Conservation (phyloP, 2,797 vertebrate species). For the Falco concolor region DNA sequence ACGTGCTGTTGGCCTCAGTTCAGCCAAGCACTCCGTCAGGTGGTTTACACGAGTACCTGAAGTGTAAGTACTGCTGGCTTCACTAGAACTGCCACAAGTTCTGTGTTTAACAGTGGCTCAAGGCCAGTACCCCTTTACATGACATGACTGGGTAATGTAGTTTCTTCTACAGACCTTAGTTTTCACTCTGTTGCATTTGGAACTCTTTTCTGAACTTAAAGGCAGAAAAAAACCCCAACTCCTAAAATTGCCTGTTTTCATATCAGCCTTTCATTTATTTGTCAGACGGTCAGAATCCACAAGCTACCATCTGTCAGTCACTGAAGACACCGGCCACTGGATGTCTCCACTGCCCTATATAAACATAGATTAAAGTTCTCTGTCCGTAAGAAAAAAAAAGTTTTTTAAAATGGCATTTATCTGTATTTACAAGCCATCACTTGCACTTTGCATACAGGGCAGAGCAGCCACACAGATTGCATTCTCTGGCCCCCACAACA, state of each 20-base stretch:
- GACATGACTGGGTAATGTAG: neutral
- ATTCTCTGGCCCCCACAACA: neutral
- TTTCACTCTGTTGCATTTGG: neutral
- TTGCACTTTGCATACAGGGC: neutral
- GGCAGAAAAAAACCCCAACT: accelerated
- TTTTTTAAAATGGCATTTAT: neutral
- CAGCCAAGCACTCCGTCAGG: neutral
- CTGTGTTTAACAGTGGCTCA: neutral
- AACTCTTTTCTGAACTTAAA: neutral
- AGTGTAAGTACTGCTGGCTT: neutral
- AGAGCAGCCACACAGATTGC: neutral
- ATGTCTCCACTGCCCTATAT: slow-evolving; percentile 32
- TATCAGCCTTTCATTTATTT: neutral
- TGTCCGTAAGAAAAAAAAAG: too few species aligned
- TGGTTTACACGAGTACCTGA: neutral
- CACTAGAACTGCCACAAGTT: neutral
- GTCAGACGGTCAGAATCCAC: neutral
- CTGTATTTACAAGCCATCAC: neutral
- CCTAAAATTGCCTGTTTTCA: neutral
- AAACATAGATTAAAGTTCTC: neutral
- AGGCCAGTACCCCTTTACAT: neutral
- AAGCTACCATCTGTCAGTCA: neutral
- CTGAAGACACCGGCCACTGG: slow-evolving; percentile 22
- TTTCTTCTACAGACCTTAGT: neutral
- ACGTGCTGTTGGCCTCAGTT: neutral